Evolutionary conservation across 2,113 vertebrate genomes (phyloP), one percentile per base, ranked within the genome.

Genomic region (Ceuthmochares aereus): DNA sequence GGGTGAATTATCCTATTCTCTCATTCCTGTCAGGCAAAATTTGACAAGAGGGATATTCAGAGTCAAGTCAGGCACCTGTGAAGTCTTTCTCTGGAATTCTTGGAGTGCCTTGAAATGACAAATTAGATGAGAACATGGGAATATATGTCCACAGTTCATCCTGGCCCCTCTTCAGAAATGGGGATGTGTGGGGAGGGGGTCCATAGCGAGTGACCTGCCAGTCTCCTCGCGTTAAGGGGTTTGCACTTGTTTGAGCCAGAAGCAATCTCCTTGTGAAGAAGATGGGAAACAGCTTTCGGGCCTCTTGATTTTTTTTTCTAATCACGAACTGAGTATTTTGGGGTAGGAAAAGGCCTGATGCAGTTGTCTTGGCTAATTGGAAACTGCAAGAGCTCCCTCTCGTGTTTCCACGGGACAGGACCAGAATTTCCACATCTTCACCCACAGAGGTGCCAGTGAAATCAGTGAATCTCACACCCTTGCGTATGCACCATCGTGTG

Each of bases 331-430:
- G 49, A 60, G 36, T 62, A 6, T 73, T 69, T 58, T 29, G 54
- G 42, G 69, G 54, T 21, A 43, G 34, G 26, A 74, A 47, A 30
- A 34, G 21, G n/a, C 45, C 1, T 8, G 2, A 17, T 36, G 49
- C n/a, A 3, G 40, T 23, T 0, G 30, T 11, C 18, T 4, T 7
- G 6, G 5, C 26, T n/a, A 5, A 6, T 10, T 54, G 70, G 19
- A 42, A 87, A 85, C 74, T 49, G 27, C 84, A 82, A 40, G 84
- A 67, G 91, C 89, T 95, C 95, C 89, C 93, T 37, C 96, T 89
- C 58, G 75, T 77, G 94, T 82, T 66, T 13, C 54, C 2, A 19
- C 9, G 4, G 74, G n/a, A 29, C 36, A 8, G 58, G 70, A 73
- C 8, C 59, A 12, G 72, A n/a, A 10, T 0, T 36, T 74, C 55